Percentiles rank a stretch among this genome's conserved stretches.
phyloP scores from a whole-genome alignment of 2,113 vertebrate species.

The Protobothrops flavoviridis region DNA sequence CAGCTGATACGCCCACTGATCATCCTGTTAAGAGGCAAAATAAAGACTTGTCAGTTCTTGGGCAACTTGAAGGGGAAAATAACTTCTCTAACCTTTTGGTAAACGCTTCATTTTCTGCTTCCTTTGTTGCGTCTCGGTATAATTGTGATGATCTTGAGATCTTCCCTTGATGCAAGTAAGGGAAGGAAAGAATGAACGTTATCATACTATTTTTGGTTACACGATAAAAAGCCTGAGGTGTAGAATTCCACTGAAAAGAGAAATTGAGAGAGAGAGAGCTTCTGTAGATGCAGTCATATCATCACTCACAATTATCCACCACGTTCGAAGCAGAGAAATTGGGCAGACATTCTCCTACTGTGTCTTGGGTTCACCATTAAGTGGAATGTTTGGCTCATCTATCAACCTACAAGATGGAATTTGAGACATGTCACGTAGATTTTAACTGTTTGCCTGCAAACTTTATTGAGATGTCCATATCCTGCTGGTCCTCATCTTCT shows the following conservation, averaged over 20 bases:
- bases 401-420: background rate
- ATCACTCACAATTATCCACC: background rate
- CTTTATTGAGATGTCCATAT: background rate
- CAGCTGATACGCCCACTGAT: conserved; percentile 53
- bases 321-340: background rate
- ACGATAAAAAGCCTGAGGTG: conserved; percentile 38
- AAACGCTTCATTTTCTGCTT: conserved; percentile 54
- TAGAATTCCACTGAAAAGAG: background rate
- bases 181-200: conserved; percentile 25
- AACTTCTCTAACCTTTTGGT: conserved; percentile 46
- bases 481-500: background rate
- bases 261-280: conserved; percentile 5
- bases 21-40: conserved; percentile 54
- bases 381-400: background rate
- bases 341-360: background rate
- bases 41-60: conserved; percentile 52
- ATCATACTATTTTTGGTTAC: conserved; percentile 23
- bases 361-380: background rate
- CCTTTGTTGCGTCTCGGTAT: conserved; percentile 46
- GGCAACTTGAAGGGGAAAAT: conserved; percentile 49
- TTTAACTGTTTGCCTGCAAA: background rate
- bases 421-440: background rate
- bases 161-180: conserved; percentile 16
- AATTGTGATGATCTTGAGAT: conserved; percentile 61
- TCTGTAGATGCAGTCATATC: background rate